These are phyloP conservation scores for Paralichthys olivaceus DNA, from an alignment of 2,113 vertebrate species.

Conservation along the genomic window DNA sequence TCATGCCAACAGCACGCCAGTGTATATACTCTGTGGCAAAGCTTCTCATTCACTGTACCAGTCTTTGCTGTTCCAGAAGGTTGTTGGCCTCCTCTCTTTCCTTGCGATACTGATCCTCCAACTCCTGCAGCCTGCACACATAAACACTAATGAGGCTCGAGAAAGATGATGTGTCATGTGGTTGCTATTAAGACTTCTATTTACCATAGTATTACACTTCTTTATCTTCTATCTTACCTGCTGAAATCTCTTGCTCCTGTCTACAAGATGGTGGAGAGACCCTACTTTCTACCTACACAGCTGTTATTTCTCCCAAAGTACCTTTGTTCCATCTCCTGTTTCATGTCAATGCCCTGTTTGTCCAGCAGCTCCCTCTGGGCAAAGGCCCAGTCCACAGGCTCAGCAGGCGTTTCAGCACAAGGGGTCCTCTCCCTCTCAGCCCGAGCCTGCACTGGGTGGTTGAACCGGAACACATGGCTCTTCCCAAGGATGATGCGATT, in stretches of 20 bases:
- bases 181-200: no score
- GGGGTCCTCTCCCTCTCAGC: conserved; percentile 94
- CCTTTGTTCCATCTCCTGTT: conserved; percentile 99
- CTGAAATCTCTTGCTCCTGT: background rate
- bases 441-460: conserved; percentile 95
- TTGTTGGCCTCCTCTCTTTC: conserved; percentile 96
- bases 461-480: conserved; percentile 99
- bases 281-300: background rate
- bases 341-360: conserved; percentile 99
- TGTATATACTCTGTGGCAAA: background rate
- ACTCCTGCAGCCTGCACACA: conserved; percentile 89
- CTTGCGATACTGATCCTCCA: conserved; percentile 95
- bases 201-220: background rate
- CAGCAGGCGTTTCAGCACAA: conserved; percentile 89
- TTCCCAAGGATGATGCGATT: conserved; percentile 99
- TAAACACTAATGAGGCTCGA: conserved; percentile 23
- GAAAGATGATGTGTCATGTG: background rate
- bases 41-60: conserved; percentile 80
- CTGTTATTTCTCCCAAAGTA: conserved; percentile 54
- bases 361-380: conserved; percentile 96
- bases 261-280: background rate
- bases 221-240: background rate
- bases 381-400: conserved; percentile 97
- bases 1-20: background rate
- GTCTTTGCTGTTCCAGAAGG: conserved; percentile 95